Evolutionary conservation across 92 coral and sea anemone genomes (phyloP).

Genomic region (Umimayanthus chanpuru): DNA sequence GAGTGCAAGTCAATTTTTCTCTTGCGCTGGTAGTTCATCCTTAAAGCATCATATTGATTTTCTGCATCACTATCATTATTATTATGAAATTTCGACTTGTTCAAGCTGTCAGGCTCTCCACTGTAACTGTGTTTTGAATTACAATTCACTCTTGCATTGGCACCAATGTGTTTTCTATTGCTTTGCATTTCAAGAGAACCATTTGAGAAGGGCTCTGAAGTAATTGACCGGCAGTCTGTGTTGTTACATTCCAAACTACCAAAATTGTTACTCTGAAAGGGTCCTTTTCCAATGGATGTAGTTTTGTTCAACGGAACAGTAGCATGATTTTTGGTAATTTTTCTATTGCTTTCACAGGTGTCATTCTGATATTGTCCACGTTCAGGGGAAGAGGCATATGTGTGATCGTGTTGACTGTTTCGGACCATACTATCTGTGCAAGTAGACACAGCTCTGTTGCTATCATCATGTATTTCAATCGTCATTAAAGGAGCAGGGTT

Average conservation of each 20-base stretch:
- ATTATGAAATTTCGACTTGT: not conserved
- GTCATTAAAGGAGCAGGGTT: not conserved
- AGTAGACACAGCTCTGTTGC: not conserved
- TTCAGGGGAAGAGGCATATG: slow-evolving; percentile 8
- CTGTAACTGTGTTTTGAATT: not conserved
- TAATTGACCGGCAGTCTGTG: not conserved
- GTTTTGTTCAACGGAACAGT: not conserved
- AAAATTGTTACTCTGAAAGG: not conserved
- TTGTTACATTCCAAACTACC: not conserved
- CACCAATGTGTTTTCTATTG: not conserved
- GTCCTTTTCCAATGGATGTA: not conserved
- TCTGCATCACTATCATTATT: slow-evolving; percentile 29
- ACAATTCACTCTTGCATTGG: slow-evolving; percentile 6
- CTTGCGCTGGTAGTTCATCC: not conserved
- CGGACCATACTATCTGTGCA: not conserved
- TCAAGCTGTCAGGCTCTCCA: not conserved
- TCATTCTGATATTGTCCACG: not conserved
- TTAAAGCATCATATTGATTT: slow-evolving; percentile 7
- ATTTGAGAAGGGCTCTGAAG: not conserved
- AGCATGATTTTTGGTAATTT: not conserved
- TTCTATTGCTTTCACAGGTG: not conserved
- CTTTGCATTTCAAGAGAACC: not conserved
- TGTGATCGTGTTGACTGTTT: slow-evolving; percentile 38
- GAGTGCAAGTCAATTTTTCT: not conserved
- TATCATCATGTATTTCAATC: not conserved